Conservation (phyloP, 2,113 vertebrate species). For the Microcebus murinus region DNA sequence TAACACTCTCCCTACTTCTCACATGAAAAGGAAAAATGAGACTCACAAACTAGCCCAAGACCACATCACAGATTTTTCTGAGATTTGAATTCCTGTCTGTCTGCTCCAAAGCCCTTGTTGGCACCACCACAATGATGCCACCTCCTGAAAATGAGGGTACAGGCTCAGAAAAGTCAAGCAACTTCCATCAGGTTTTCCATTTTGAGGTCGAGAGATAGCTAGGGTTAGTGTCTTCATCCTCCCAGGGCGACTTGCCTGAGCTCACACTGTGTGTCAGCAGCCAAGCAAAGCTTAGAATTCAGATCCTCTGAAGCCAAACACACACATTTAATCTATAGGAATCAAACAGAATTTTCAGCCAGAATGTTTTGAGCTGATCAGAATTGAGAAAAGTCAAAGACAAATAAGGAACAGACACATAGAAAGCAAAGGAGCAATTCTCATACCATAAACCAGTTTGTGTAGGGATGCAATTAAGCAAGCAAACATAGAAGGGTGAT, state of each 20-base stretch:
- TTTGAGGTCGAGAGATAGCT: neutral
- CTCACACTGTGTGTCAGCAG: neutral
- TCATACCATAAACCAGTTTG: constrained; percentile 57
- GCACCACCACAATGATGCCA: neutral
- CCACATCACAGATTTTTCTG: neutral
- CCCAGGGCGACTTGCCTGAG: neutral
- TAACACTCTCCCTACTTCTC: neutral
- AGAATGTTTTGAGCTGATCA: constrained; percentile 37
- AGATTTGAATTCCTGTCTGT: neutral
- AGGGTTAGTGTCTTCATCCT: neutral
- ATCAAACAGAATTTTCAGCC: constrained; percentile 71
- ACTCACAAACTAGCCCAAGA: neutral
- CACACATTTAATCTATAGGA: constrained; percentile 54
- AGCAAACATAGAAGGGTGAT: constrained; percentile 54
- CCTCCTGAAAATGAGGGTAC: neutral
- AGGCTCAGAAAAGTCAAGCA: neutral
- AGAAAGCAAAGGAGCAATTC: constrained; percentile 60
- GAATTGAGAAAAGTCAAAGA: constrained; percentile 69
- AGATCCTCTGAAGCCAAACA: constrained; percentile 18
- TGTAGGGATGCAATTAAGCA: constrained; percentile 53
- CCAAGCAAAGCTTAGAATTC: neutral
- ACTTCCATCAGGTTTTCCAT: neutral
- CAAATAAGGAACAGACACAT: constrained; percentile 70
- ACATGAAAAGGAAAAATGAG: constrained; percentile 8
- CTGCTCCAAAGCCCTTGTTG: neutral